Evolutionary conservation across 1,140 invertebrate species (phyloP), one percentile per base, ranked within the genome.

Genomic region (Bombus affinis): DNA sequence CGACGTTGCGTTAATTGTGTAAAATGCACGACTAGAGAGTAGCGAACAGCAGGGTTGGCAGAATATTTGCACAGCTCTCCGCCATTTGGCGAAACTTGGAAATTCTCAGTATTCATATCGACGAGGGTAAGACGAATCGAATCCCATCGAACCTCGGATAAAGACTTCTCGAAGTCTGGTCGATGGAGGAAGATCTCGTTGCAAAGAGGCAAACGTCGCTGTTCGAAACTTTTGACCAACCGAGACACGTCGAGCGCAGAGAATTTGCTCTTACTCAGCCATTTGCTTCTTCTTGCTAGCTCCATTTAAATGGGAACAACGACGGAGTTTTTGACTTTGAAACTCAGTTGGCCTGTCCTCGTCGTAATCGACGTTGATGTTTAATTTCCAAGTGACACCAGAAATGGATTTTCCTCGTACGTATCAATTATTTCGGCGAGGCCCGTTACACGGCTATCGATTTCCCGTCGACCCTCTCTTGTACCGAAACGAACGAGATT

Each of bases 361-460:
- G 18, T 10, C 42, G 12, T 22, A 28, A 28, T 44, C 44, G 32
- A 35, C 18, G 44, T 74, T 28, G 68, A 73, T 62, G 79, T 81
- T 81, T 74, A 15, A 82, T 74, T 65, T 82, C 12, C 53, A 42
- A 47, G 15, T 0, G 62, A 37, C 8, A 13, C 0, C 9, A 25
- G 62, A 68, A 47, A 68, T 22, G 42, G 32, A 68, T 47, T 68
- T 53, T 6, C n/a, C 53, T 22, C 22, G 35, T 74, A 44, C 57
- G 42, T 66, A 66, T 83, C 59, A 83, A 83, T 83, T 83, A 83
- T 76, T 62, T 75, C 72, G 39, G 25, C 15, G 39, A 44, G 59
- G 15, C 25, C 9, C 6, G 75, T 25, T 25, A 4, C 37, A 25
- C 53, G 13, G 13, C 15, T n/a, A 75, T 75, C 72, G 81, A 75